Evolutionary conservation across 2,797 vertebrate species (phyloP), one percentile per base, ranked within the genome.

Genomic region (Tenualosa thibaudeaui): DNA sequence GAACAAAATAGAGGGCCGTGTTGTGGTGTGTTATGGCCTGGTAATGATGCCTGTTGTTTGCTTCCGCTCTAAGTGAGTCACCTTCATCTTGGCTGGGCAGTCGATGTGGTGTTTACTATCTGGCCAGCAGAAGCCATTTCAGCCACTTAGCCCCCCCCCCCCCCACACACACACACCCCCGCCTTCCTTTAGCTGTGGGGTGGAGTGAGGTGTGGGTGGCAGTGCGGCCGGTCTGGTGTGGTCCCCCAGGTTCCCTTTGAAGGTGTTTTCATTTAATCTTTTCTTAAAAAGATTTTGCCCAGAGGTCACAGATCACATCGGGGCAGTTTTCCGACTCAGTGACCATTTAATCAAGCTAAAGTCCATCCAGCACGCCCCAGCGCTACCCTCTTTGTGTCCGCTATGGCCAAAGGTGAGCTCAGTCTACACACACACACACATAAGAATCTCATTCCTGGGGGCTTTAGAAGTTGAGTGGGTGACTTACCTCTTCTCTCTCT

Each of bases 291-390:
- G 94, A 95, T 93, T 93, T 90, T 89, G 87, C 93, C 91, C 89
- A 85, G 90, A 94, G 95, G 94, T 96, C 94, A 95, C 94, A 95
- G 95, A 96, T 96, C 96, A 94, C 94, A 97, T 96, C 95, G 95
- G 93, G 93, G 95, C 94, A 95, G 95, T 96, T 96, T 97, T 97
- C 96, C 95, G 93, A 96, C 95, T 96, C 95, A 96, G 93, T 96
- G 95, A 95, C 96, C 96, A 94, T 97, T 97, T 97, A 97, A 97
- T 97, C 96, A 97, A 97, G 95, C 95, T 91, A 92, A 96, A 96
- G 96, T 96, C 96, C 95, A 95, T 92, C 91, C 89, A 86, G 86
- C 26, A 87, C 91, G 84, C 88, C 92, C 89, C 89, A 92, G 94
- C 94, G 92, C 93, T 89, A 87, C 87, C 92, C 90, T 92, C 92